Percentiles rank a stretch among this genome's conserved stretches.
Evolutionary conservation across 2,888 invertebrate genomes (phyloP).

Genomic region (Heliconius aoede): DNA sequence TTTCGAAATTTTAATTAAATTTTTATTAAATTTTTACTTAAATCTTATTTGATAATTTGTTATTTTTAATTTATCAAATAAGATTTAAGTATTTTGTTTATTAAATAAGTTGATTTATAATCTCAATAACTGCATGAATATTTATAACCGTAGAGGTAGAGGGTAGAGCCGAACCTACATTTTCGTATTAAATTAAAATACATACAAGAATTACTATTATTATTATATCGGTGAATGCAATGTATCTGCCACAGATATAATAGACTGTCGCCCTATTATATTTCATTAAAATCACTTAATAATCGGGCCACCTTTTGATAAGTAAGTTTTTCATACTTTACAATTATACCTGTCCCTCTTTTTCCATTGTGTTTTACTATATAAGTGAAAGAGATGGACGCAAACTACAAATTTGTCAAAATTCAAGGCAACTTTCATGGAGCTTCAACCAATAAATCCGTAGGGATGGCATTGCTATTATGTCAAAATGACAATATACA

Average conservation of each 20-base stretch:
- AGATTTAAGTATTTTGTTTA: too few relatives aligned
- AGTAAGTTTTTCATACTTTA: slow-evolving; percentile 70
- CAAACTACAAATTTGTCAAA: slow-evolving; percentile 61
- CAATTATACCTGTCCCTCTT: slow-evolving; percentile 52
- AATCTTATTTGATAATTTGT: too few relatives aligned
- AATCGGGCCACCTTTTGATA: slow-evolving; percentile 71
- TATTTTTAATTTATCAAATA: too few relatives aligned
- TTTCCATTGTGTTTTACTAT: slow-evolving; percentile 43
- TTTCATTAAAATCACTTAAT: slow-evolving; percentile 77
- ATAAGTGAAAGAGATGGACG: slow-evolving; percentile 58
- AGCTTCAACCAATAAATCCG: slow-evolving; percentile 79
- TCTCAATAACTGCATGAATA: not conserved
- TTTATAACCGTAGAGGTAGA: not conserved
- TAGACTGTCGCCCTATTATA: slow-evolving; percentile 70
- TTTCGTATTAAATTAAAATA: not conserved
- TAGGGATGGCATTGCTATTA: slow-evolving; percentile 80
- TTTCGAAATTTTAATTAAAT: too few relatives aligned
- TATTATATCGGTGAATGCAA: slow-evolving; percentile 33
- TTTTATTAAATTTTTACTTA: too few relatives aligned
- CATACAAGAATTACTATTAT: not conserved
- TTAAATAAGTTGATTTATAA: not conserved
- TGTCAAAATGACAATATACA: slow-evolving; percentile 82
- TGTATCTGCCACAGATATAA: slow-evolving; percentile 59
- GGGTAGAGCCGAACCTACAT: too few relatives aligned
- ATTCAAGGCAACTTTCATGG: slow-evolving; percentile 75